Evolutionary conservation across 2,888 invertebrate genomes (phyloP).

Genomic region (Phaedon cochleariae): DNA sequence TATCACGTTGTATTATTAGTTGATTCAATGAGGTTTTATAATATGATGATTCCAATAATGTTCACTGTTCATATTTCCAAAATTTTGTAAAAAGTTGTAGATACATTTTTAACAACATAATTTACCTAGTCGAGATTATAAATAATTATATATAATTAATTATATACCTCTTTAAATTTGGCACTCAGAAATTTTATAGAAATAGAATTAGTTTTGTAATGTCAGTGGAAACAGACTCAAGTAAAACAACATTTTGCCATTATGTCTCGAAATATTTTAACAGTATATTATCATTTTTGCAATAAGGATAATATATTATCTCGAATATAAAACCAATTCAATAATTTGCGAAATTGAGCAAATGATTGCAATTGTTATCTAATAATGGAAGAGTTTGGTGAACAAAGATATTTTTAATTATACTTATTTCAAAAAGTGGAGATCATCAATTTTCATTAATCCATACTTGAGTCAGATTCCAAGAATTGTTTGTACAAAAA

Average conservation of each 20-base stretch:
- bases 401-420: no score
- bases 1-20: conserved; percentile 22
- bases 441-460: no score
- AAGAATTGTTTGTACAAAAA: conserved; percentile 31
- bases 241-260: background rate
- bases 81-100: conserved; percentile 55
- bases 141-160: conserved; percentile 11
- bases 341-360: no score
- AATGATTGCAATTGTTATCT: no score
- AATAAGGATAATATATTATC: no score
- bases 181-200: conserved; percentile 52
- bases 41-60: conserved; percentile 37
- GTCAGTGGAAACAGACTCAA: conserved; percentile 1
- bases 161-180: conserved; percentile 48
- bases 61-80: conserved; percentile 46
- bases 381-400: no score
- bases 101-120: conserved; percentile 55
- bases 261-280: no score
- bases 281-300: no score
- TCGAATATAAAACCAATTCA: no score
- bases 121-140: conserved; percentile 55
- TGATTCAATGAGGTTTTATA: conserved; percentile 29
- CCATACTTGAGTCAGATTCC: conserved; percentile 13
- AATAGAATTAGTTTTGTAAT: conserved; percentile 35
- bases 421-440: no score